Conservation (phyloP, 35 echinoderm and acorn worm genomes). For the Stichopus chloronotus region DNA sequence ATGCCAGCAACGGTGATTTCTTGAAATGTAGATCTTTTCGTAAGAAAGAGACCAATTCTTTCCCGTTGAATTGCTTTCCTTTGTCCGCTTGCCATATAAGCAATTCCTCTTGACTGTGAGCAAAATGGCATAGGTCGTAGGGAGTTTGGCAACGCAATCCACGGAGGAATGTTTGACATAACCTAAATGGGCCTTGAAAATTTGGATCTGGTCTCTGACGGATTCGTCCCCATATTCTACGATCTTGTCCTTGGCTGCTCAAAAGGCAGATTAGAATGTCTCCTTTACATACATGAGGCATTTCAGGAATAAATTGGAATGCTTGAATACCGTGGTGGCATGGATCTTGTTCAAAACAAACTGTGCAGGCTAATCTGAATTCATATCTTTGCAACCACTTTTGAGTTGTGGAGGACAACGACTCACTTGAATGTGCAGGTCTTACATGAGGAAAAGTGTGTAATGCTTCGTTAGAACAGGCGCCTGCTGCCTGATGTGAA, state of each 20-base stretch:
- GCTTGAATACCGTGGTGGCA: neutral
- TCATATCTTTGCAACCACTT: too few species aligned
- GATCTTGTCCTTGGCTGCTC: neutral
- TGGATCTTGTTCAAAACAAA: neutral
- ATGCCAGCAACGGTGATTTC: neutral
- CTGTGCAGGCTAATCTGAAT: too few species aligned
- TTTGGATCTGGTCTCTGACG: conserved; percentile 58
- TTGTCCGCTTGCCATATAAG: conserved; percentile 82
- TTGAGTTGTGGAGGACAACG: too few species aligned
- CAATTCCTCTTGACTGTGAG: conserved; percentile 76
- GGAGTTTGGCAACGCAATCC: conserved; percentile 50
- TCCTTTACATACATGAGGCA: neutral
- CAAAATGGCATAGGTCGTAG: conserved; percentile 60
- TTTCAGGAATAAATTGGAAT: neutral
- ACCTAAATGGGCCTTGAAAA: neutral
- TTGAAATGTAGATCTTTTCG: neutral
- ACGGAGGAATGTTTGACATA: conserved; percentile 56
- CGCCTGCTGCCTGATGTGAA: too few species aligned
- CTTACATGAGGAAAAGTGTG: neutral
- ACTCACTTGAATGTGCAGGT: neutral
- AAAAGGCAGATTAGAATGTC: neutral
- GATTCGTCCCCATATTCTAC: conserved; percentile 65
- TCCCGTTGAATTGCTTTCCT: conserved; percentile 62
- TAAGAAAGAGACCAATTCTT: conserved; percentile 63
- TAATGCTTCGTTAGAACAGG: too few species aligned